Evolutionary conservation across 1,140 invertebrate species (phyloP).

Genomic region (Anoplophora glabripennis): DNA sequence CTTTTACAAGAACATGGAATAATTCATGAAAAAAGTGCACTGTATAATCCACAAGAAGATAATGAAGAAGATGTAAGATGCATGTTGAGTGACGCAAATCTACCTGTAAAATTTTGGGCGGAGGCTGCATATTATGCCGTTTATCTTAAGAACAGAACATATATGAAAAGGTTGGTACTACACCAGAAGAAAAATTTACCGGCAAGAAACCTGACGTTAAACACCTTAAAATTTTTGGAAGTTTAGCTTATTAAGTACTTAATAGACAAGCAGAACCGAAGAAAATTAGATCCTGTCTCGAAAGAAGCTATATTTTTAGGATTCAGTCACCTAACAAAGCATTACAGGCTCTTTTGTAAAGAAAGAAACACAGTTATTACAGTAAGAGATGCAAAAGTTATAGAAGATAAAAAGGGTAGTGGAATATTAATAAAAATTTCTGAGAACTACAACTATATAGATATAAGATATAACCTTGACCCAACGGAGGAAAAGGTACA

Average conservation of each 20-base stretch:
- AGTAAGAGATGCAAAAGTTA: too few relatives aligned
- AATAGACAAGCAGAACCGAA: constrained; percentile 45
- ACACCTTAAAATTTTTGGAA: constrained; percentile 49
- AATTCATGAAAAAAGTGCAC: constrained; percentile 18
- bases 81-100: constrained; percentile 38
- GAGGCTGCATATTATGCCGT: constrained; percentile 47
- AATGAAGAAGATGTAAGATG: too few relatives aligned
- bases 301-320: constrained; percentile 45
- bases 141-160: constrained; percentile 47
- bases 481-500: too few relatives aligned
- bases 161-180: neutral
- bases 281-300: constrained; percentile 46
- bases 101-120: constrained; percentile 44
- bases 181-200: constrained; percentile 21
- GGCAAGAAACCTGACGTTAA: constrained; percentile 49
- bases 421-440: too few relatives aligned
- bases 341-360: too few relatives aligned
- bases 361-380: too few relatives aligned
- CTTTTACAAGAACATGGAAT: constrained; percentile 32
- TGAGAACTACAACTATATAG: too few relatives aligned
- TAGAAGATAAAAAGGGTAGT: too few relatives aligned
- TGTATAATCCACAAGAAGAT: constrained; percentile 44
- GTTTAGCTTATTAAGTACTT: constrained; percentile 41
- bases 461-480: too few relatives aligned
- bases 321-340: constrained; percentile 13